A percentile compares a stretch with the other conserved stretches of the same genome.
These are phyloP conservation scores for Dione vanillae DNA, from an alignment of 2,888 invertebrate genomes.

Conservation along the genomic window DNA sequence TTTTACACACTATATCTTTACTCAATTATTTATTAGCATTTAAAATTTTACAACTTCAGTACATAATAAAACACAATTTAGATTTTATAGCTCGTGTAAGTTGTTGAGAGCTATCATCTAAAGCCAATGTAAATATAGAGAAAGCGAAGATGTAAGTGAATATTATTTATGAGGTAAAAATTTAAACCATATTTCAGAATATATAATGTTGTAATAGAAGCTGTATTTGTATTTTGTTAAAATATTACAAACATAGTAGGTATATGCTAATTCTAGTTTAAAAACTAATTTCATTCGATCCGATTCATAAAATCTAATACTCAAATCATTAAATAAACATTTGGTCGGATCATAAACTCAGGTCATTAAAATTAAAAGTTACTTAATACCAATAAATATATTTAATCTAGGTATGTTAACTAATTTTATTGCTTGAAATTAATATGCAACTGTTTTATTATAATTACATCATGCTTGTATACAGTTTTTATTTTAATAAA, in stretches of 20 bases:
- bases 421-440: neutral
- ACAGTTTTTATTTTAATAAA: slow-evolving; percentile 2
- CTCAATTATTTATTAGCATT: slow-evolving; percentile 45
- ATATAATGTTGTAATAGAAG: too few relatives aligned
- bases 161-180: too few relatives aligned
- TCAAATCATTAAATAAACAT: neutral
- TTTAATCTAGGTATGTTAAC: neutral
- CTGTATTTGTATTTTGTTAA: neutral
- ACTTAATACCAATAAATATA: neutral
- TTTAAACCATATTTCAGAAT: too few relatives aligned
- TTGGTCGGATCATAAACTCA: neutral
- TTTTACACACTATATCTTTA: slow-evolving; percentile 45
- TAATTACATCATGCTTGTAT: slow-evolving; percentile 1
- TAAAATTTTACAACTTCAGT: slow-evolving; percentile 32
- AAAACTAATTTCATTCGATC: too few relatives aligned
- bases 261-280: neutral
- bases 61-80: slow-evolving; percentile 37
- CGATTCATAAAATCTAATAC: neutral
- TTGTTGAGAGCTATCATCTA: slow-evolving; percentile 26
- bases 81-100: slow-evolving; percentile 34
- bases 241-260: neutral
- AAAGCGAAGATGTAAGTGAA: neutral
- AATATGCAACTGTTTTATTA: neutral
- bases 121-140: slow-evolving; percentile 14
- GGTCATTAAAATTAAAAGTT: neutral